Base-by-base conservation (phyloP, 2,888 invertebrate species). In the Ormyrus rosae region DNA sequence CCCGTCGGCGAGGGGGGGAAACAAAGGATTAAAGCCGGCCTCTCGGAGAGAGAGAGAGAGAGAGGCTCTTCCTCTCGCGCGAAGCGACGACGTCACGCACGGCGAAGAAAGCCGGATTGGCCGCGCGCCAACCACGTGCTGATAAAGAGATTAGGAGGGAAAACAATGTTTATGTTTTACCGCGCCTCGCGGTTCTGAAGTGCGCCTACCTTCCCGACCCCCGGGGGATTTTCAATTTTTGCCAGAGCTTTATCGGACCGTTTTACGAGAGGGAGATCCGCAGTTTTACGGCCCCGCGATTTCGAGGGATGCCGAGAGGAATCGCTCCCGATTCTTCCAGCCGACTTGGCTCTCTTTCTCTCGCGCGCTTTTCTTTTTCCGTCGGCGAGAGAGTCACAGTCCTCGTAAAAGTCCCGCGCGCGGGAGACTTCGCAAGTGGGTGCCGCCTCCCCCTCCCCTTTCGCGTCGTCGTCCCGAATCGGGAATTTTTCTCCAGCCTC, bases 91-190 rank as follows among this genome's bases (percentile, higher is more conserved):
- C 34, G 34, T 34, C n/a, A 51, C 46, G 48, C 7, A 10, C 2
- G n/a, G 10, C 5, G 64, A 50, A 19, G 84, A 85, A 84, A 86
- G 84, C 81, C 81, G 34, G 74, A 83, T 86, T 89, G 89, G 89
- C 88, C 55, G 45, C n/a, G 50, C 53, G 86, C 86, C 83, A 86
- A 83, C 83, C 87, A 88, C 87, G 87, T 84, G 87, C 89, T 87
- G 88, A 89, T 89, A 89, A 89, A 88, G 88, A 88, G 88, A 89
- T 89, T 88, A 87, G 85, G 78, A 84, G 83, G 81, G 84, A 84
- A 87, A 88, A 88, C 88, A 87, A 86, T 87, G 85, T 85, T 87
- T 86, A 84, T 84, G 85, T 85, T 86, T 85, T 81, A 83, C 77
- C 75, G 79, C 34, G 34, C 34, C 34, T 34, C 34, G 34, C 34